Evolutionary conservation across 2,888 invertebrate genomes (phyloP), one percentile per base, ranked within the genome.

Genomic region (Rhagonycha lutea): DNA sequence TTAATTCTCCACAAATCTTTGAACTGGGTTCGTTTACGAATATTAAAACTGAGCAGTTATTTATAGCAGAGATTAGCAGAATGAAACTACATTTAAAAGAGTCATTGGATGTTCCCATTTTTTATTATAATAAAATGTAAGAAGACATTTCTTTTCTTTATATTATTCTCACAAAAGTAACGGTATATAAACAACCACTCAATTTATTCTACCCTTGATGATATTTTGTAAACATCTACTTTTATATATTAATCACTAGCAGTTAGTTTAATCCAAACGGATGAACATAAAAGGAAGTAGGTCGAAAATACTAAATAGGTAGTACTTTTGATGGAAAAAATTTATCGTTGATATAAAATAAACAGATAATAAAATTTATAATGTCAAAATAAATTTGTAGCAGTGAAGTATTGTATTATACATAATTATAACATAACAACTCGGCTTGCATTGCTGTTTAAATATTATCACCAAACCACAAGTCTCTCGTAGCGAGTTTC

Each of bases 391-490:
- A 32, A 32, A 12, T 12, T 47, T n/a, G 47, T n/a, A 7, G n/a
- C n/a, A 47, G 47, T 47, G n/a, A 47, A 47, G 47, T 47, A 28
- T n/a, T 9, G 8, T 28, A 28, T 9, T 9, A n/a, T n/a, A 5
- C 4, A 7, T n/a, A 47, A 7, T 5, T n/a, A 47, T n/a, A 47
- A 47, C 47, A 47, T 47, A 47, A n/a, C n/a, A 47, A 47, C 47
- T n/a, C 47, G n/a, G 47, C 47, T n/a, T 47, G 47, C n/a, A 47
- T 47, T n/a, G 47, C 47, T 47, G n/a, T 75, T 75, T 75, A 71
- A 72, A 75, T 72, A 75, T 72, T 75, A 63, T 71, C 63, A 26
- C 32, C 29, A 32, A n/a, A 75, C 75, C 69, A 61, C 75, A 71
- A 65, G 47, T 47, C 47, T 47, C n/a, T 47, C 47, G n/a, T 47